Evolutionary conservation across 2,888 invertebrate genomes (phyloP), one percentile per base, ranked within the genome.

Genomic region (Liodrosophila aerea): DNA sequence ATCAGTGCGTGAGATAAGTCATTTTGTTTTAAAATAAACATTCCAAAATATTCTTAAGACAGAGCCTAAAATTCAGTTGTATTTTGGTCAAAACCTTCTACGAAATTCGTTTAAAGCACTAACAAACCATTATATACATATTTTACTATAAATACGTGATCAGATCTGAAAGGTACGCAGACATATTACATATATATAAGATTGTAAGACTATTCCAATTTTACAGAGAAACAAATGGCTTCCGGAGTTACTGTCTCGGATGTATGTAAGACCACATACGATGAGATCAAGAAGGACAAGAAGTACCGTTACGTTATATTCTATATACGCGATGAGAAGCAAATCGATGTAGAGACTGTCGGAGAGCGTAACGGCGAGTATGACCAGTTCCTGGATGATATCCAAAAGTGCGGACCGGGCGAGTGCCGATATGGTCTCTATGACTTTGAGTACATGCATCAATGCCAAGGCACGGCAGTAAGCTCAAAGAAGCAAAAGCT

Each of bases 401-500:
- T 99, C 90, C 96, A 98, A 91, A 92, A 93, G 89, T 97, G 95
- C 59, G 98, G 97, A 80, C 94, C 95, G 69, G 96, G 95, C 50
- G 98, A 99, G 91, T 99, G 99, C 92, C 97, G 99, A 40, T 99
- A 99, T 91, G 98, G 98, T 70, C 94, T 97, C 50, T 99, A 96
- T 91, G 99, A 99, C 91, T 98, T 98, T 89, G 97, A 98, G 91
- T 99, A 98, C 92, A 97, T 97, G 92, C 97, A 98, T 91, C 97
- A 97, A 91, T 97, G 97, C 90, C 97, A 98, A 91, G 98, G 98
- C 90, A 98, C 98, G 87, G 96, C 97, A 80, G 97, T 97, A 92
- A 96, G 96, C 88, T 96, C 96, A 90, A 98, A 97, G 94, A 98
- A 98, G 94, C 97, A 98, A 91, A 98, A 98, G 91, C 92, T 98